These are phyloP conservation scores for Sturmia bella DNA, from an alignment of 2,888 invertebrate genomes.

Conservation along the genomic window DNA sequence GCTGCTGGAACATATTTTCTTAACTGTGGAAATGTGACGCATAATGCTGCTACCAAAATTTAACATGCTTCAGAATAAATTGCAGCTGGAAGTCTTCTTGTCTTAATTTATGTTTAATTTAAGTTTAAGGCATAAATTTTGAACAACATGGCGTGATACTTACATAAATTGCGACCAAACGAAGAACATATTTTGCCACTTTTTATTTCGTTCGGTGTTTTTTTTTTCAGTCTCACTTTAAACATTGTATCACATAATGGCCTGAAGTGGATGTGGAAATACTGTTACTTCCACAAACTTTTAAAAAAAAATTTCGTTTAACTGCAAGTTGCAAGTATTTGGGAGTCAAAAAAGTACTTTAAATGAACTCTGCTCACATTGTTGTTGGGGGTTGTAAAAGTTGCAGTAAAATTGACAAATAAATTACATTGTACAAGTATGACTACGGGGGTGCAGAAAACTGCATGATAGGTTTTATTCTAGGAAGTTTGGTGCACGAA, in stretches of 20 bases:
- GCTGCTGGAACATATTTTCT: too few species aligned
- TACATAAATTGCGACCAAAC: conserved; percentile 9
- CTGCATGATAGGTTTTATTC: too few species aligned
- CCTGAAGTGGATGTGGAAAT: background rate
- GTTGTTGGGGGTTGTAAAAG: background rate
- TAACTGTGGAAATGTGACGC: too few species aligned
- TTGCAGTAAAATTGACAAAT: background rate
- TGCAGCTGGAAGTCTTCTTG: conserved; percentile 37
- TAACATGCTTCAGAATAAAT: too few species aligned
- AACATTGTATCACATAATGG: conserved; percentile 20
- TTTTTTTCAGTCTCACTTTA: background rate
- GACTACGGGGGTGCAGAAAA: too few species aligned
- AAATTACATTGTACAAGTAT: background rate
- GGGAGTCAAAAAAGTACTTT: background rate
- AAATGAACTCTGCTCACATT: conserved; percentile 8
- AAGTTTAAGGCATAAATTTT: conserved; percentile 63
- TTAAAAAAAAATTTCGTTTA: conserved; percentile 19
- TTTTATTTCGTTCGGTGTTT: background rate
- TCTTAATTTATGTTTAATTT: conserved; percentile 73
- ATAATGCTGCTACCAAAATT: too few species aligned
- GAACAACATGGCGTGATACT: conserved; percentile 47
- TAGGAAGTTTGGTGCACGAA: too few species aligned
- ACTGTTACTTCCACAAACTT: conserved; percentile 15
- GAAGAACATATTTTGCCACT: conserved; percentile 18
- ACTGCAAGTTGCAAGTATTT: conserved; percentile 30